Evolutionary conservation across 2,113 vertebrate genomes (phyloP), one percentile per base, ranked within the genome.

Genomic region (Cochlearius cochlearius): DNA sequence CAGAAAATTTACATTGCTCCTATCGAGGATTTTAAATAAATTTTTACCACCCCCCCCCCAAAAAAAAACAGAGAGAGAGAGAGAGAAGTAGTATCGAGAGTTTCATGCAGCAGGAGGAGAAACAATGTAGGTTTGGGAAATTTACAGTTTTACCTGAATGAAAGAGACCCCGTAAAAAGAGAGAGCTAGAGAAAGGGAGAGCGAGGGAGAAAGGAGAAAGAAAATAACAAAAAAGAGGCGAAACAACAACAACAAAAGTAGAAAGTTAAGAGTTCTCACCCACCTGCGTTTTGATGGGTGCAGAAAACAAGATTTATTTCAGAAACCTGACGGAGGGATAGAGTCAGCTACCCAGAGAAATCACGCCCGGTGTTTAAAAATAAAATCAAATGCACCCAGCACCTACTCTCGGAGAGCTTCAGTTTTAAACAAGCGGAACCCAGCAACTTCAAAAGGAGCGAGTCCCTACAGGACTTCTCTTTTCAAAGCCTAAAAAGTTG

Each of bases 1-100:
- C 98, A 98, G 98, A 98, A 98, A 98, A 98, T 98, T 98, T 98
- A 98, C 98, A 98, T 98, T 98, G 96, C 94, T 98, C 92, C 97
- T 97, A 97, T 92, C 88, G 53, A 87, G 93, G 93, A 98, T 98
- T 98, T 95, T n/a, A 98, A 98, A 98, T 96, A 94, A 82, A 60
- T 94, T 95, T 90, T 91, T 63, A 43, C 12, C 41, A 41, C 41
- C 41, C 14, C 41, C 41, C 41, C 41, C 41, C 41, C 0, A 26
- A 75, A 49, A 71, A n/a, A 41, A 41, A 26, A 66, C 11, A 45
- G 32, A 18, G 3, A 59, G 39, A 91, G 86, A 38, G 7, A 12
- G 12, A 34, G 16, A 41, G 47, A 39, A 75, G 59, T 68, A 95
- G 81, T 96, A 95, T 83, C 34, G 49, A 34, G 95, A 97, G 88